A percentile compares a stretch with the other conserved stretches of the same genome.
Conservation (phyloP, 2,888 invertebrate genomes). For the Stomorhina lunata region DNA sequence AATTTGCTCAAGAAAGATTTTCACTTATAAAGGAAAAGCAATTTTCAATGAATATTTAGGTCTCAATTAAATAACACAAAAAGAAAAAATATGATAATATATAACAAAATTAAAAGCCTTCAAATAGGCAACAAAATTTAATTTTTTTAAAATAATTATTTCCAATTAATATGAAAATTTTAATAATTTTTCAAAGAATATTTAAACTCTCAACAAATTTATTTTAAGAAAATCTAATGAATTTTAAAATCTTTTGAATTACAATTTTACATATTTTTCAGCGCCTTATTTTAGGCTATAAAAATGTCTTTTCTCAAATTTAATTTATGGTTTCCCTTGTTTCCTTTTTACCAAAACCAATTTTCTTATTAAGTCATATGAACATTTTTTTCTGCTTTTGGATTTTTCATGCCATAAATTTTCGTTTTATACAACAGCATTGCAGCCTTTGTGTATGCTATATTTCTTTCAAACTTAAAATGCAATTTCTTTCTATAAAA, state of each 20-base stretch:
- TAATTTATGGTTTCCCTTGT: too few relatives aligned
- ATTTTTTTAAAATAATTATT: neutral
- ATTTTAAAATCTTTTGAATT: too few relatives aligned
- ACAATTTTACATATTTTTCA: too few relatives aligned
- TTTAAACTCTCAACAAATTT: neutral
- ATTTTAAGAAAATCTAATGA: too few relatives aligned
- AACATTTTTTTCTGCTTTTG: neutral
- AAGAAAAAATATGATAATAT: neutral
- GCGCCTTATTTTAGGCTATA: slow-evolving; percentile 19
- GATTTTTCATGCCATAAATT: neutral
- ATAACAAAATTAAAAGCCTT: neutral
- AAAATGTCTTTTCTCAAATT: neutral
- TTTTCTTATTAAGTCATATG: neutral
- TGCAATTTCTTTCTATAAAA: neutral
- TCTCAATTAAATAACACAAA: too few relatives aligned
- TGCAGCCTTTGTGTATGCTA: slow-evolving; percentile 37
- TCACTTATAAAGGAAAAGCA: too few relatives aligned
- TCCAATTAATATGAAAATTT: neutral
- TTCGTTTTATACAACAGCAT: neutral
- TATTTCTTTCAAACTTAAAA: neutral
- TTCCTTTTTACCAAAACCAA: neutral
- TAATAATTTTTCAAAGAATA: neutral
- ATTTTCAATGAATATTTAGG: too few relatives aligned
- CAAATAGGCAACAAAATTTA: neutral
- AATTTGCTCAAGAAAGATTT: too few relatives aligned